Evolutionary conservation across 2,113 vertebrate species (phyloP), one percentile per base, ranked within the genome.

Genomic region (Zosterops lateralis): DNA sequence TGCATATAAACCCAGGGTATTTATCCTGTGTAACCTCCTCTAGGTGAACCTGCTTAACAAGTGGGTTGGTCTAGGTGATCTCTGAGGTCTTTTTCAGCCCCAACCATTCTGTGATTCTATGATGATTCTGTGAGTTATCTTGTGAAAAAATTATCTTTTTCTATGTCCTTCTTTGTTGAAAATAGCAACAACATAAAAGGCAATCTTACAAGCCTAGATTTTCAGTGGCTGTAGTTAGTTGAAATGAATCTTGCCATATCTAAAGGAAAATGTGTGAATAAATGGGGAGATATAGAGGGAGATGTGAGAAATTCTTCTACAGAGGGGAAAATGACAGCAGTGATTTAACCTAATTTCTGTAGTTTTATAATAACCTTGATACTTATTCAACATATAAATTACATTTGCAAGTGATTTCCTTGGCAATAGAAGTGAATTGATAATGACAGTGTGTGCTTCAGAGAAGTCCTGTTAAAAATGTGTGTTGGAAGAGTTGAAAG

Each of bases 281-380:
- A 92, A 66, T 58, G 31, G 65, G 44, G 40, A 84, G 25, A 12
- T 56, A 22, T 3, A 81, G 64, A 80, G 20, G n/a, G 56, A 74
- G 29, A 82, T 31, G 51, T 80, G 87, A 83, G 56, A 91, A 91
- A 86, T 91, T 89, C 10, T 76, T 34, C 45, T 65, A 47, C 60
- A 67, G 75, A 85, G 60, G 67, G 14, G n/a, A 89, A 93, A 95
- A 96, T 0, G 36, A 81, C 45, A 67, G 10, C 17, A 54, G 28
- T 36, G 31, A 61, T 92, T 89, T 96, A 91, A 44, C 48, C 77
- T 90, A 85, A 89, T 94, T 93, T 51, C 67, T 56, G 56, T 66
- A 74, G 64, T 83, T 92, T 86, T 86, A 42, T 50, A 89, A 91
- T 85, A 84, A 92, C 67, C 78, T 89, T 87, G 78, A 48, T 92